Base-by-base conservation (phyloP, 2,888 invertebrate genomes). In the Folsomia candida region DNA sequence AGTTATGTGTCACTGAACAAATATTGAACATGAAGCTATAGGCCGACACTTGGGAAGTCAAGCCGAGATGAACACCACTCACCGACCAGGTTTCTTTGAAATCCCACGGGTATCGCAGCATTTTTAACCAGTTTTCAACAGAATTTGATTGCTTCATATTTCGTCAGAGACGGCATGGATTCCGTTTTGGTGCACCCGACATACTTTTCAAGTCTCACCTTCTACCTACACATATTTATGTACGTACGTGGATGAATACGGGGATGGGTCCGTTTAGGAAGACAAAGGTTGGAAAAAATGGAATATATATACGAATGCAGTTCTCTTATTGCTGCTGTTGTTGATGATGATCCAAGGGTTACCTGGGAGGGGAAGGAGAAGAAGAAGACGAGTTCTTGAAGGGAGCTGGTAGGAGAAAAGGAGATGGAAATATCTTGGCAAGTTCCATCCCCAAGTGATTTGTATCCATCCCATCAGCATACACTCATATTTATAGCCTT, bases 61-160 rank as follows among this genome's bases (percentile, higher is more conserved):
- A 37, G 54, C 54, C 20, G 20, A 11, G 24, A 64, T 6, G 20
- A 64, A 22, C 29, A 64, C 2, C 51, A 64, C 64, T 64, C 47
- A 64, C 51, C 25, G 64, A 51, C 51, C 64, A 64, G 51, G 64
- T 20, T 64, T 51, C 64, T 51, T 64, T 64, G 64, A 64, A 64
- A 64, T 64, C 64, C 51, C 64, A 64, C 51, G 64, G 64, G 29
- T 64, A 64, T 64, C 25, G 24, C 64, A 51, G 20, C 64, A 64
- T 64, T 64, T 59, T 64, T 64, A 64, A 64, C 64, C 64, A 64
- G 64, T 64, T 64, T 64, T 64, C 64, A 64, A 51, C 64, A 51
- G 51, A 20, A 64, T 64, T 64, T 64, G 64, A 64, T 64, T 64
- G 37, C 64, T 64, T 64, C 64, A 64, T 64, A 64, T 51, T 64